Base-by-base conservation (phyloP, 2,888 invertebrate genomes). In the Torymus auratus region DNA sequence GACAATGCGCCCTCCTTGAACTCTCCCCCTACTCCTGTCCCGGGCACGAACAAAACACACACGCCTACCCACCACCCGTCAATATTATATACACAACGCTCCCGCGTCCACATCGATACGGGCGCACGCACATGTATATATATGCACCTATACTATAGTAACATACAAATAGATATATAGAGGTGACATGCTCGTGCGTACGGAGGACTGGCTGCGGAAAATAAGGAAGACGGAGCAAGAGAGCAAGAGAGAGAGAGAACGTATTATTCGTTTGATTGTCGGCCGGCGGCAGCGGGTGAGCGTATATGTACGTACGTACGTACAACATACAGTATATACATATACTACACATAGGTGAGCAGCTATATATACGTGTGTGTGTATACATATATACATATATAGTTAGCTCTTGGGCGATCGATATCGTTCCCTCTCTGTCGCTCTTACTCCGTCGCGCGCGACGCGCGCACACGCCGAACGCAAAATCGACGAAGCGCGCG, bases 251-350 rank as follows among this genome's bases (percentile, higher is more conserved):
- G 65, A 12, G 14, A 13, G 28, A 12, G 10, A 14, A 2, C 11
- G 14, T 13, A 61, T 74, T 73, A 73, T 60, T 75, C 68, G 75
- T 68, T 75, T 75, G 75, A 75, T 68, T 68, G 68, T 68, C 68
- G 53, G 23, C 61, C 61, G 75, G 52, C 61, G 68, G 52, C 20
- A 5, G 41, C 12, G 17, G 5, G 60, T 14, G 62, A 11, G 17
- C 28, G 50, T 11, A 15, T 58, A 58, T 58, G 41, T 13, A n/a
- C 15, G 14, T 14, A 20, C 12, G 20, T 20, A 20, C 23, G 55
- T 20, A 15, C 41, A 41, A 41, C 41, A 41, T 41, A 41, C 41
- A 41, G 7, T 41, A 41, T 7, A 41, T 10, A 41, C 7, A 41
- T 41, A 41, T 10, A 7, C 7, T 41, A 7, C 41, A 7, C 41